These are phyloP conservation scores for Chelonoidis abingdonii DNA, from an alignment of 2,113 vertebrate genomes.

Conservation along the genomic window DNA sequence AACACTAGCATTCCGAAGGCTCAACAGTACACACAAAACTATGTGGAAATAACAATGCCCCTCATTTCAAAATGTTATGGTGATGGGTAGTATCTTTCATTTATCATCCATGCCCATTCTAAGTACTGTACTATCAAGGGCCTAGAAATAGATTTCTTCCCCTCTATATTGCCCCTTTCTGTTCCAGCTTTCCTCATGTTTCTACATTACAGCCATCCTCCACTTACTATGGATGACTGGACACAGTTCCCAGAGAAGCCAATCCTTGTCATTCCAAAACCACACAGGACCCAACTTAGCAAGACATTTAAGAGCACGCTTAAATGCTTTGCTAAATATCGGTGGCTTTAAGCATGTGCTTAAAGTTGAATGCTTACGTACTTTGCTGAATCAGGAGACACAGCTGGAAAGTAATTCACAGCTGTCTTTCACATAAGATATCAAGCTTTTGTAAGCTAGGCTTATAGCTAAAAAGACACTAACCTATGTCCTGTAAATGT, in stretches of 20 bases:
- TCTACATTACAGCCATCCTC: background rate
- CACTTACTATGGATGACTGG: background rate
- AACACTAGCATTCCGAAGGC: slow-evolving; percentile 25
- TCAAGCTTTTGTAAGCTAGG: slow-evolving; percentile 36
- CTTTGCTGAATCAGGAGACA: background rate
- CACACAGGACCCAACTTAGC: background rate
- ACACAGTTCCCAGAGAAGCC: background rate
- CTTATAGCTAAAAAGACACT: background rate
- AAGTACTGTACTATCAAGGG: background rate
- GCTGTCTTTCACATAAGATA: background rate
- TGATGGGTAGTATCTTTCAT: background rate
- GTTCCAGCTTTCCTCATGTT: background rate
- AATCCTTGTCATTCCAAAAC: background rate
- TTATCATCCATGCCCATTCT: background rate
- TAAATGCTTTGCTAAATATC: background rate
- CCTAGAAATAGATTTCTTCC: background rate
- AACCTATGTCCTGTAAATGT: background rate
- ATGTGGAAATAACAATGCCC: background rate
- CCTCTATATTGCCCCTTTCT: background rate
- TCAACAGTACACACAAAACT: fast-evolving
- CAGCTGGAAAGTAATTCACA: background rate
- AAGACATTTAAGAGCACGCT: background rate
- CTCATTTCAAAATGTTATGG: background rate
- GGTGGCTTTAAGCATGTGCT: background rate
- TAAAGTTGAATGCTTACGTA: background rate